These are phyloP conservation scores for Riparia riparia DNA, from an alignment of 2,113 vertebrate genomes.

Conservation along the genomic window DNA sequence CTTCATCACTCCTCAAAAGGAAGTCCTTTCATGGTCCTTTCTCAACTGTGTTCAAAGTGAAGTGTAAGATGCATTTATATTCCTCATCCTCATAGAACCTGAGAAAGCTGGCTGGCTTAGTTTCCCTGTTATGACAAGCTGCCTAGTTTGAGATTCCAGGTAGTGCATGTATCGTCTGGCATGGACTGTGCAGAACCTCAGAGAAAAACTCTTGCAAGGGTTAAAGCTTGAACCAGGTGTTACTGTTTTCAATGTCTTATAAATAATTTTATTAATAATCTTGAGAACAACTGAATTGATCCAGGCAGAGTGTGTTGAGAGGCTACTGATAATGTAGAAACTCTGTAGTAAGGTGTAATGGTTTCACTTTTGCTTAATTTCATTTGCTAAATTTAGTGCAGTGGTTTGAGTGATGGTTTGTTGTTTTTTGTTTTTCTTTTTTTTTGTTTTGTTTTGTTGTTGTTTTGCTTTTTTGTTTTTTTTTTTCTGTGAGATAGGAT, in stretches of 20 bases:
- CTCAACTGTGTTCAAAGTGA: not conserved
- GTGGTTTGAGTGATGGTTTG: no score
- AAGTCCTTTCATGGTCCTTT: not conserved
- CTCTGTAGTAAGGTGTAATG: not conserved
- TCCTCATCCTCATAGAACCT: not conserved
- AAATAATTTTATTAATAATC: not conserved
- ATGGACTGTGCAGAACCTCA: not conserved
- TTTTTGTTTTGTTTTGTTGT: no score
- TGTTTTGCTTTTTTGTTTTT: not conserved
- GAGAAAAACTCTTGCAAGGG: not conserved
- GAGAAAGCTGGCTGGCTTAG: not conserved
- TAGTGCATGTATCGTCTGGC: accelerated
- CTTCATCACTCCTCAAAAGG: not conserved
- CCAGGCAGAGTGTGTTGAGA: not conserved
- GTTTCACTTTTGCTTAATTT: not conserved
- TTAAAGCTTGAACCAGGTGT: not conserved
- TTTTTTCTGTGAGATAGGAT: not conserved
- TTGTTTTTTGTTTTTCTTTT: no score
- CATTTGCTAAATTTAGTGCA: not conserved
- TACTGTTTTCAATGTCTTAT: not conserved
- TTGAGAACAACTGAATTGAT: not conserved
- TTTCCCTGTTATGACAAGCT: not conserved
- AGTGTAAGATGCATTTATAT: not conserved
- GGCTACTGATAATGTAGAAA: not conserved
- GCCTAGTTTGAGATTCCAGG: not conserved